Base-by-base conservation (phyloP, 2,113 vertebrate genomes). In the Percina caprodes region DNA sequence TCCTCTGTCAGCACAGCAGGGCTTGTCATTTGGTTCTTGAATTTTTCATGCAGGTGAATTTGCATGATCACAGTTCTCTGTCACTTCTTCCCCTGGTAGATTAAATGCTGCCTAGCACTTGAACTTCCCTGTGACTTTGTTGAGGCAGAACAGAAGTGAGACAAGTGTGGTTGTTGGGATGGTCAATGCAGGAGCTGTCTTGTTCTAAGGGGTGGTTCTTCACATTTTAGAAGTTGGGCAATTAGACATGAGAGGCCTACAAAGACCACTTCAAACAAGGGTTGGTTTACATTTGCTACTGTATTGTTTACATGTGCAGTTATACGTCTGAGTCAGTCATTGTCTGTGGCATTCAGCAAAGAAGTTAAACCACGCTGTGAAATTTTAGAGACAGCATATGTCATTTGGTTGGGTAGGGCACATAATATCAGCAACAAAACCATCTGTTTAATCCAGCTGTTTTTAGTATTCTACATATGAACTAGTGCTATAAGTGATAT, bases 1-100 rank as follows among this genome's bases (percentile, higher is more conserved):
- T 86, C 88, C 85, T 85, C 86, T 91, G 92, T 88, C 86, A 89
- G 88, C 83, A 89, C 87, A 83, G 85, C 45, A 39, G 85, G 76
- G 87, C 92, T 86, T 93, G 93, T 93, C 92, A 87, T 90, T 88
- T 84, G 87, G 72, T 88, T 91, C 74, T 88, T 95, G 93, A 94
- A 94, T 93, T 89, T 91, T 93, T 91, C 86, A 92, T 92, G 88
- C 83, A 46, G 85, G 61, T 42, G 73, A 60, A 92, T 93, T 94
- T 93, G 93, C 93, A 94, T 94, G 87, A 89, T 91, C 86, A 77
- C 83, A 90, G 76, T 86, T 85, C 63, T 70, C 66, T 88, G 90
- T 89, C 85, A 89, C 82, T 88, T 65, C 66, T 86, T 79, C 83
- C 80, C 79, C 42, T 33, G 59, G 82, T 77, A 84, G 82, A 85